phyloP scores from a whole-genome alignment of 2,113 vertebrate genomes.

The Promerops cafer region DNA sequence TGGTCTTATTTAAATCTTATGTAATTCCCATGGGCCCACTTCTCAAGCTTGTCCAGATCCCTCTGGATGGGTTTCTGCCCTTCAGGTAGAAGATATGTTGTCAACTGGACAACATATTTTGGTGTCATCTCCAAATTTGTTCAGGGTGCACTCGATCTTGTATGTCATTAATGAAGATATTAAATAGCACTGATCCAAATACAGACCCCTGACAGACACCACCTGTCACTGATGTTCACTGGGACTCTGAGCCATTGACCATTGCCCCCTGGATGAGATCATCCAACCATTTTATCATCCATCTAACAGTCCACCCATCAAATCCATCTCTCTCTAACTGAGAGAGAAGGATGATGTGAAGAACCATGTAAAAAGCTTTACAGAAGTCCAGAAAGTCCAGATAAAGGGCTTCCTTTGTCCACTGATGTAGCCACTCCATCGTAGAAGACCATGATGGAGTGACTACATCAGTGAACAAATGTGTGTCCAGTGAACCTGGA shows the following conservation, averaged over 20 bases:
- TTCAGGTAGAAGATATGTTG: too few species aligned
- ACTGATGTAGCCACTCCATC: neutral
- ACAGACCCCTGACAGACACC: neutral
- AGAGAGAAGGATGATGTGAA: neutral
- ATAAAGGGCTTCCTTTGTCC: neutral
- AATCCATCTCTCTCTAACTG: neutral
- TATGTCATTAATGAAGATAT: neutral
- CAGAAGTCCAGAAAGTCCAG: neutral
- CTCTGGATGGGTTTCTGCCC: accelerated
- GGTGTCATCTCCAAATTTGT: neutral
- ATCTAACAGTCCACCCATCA: too few species aligned
- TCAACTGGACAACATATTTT: neutral
- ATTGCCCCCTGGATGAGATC: accelerated
- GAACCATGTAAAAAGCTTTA: neutral
- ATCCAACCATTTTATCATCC: neutral
- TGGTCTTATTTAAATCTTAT: neutral
- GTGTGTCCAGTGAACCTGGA: neutral
- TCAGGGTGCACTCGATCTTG: accelerated
- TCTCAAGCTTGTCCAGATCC: neutral
- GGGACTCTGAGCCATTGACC: neutral
- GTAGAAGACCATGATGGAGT: neutral
- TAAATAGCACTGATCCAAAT: neutral
- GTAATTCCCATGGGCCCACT: neutral
- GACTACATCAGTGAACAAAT: neutral
- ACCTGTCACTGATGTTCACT: neutral